Evolutionary conservation across 2,888 invertebrate genomes (phyloP).

Genomic region (Mythimna ferrago): DNA sequence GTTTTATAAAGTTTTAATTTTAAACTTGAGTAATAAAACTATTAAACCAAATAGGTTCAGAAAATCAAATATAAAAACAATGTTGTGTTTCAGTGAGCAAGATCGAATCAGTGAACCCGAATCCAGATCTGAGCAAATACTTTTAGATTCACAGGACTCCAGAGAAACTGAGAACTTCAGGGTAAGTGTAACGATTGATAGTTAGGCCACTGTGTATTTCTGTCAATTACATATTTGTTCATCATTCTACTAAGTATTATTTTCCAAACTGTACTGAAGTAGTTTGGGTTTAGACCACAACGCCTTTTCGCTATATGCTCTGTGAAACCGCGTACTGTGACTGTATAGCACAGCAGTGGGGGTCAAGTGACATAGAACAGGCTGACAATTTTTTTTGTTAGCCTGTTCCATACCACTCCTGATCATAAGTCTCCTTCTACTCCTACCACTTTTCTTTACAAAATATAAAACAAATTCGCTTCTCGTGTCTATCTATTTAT

Average conservation of each 20-base stretch:
- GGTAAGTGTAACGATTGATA: conserved; percentile 68
- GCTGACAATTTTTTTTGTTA: too few relatives aligned
- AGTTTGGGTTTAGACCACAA: background rate
- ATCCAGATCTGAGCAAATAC: conserved; percentile 84
- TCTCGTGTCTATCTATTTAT: too few relatives aligned
- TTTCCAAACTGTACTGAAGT: background rate
- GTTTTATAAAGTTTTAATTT: background rate
- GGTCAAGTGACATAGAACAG: too few relatives aligned
- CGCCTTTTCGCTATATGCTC: background rate
- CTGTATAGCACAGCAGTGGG: background rate
- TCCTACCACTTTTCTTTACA: too few relatives aligned
- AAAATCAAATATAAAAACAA: background rate
- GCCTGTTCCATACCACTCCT: too few relatives aligned
- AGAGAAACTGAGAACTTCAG: conserved; percentile 84
- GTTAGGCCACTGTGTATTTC: background rate
- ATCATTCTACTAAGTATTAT: background rate
- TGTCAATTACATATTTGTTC: background rate
- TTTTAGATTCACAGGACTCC: conserved; percentile 82
- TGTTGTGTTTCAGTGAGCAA: conserved; percentile 80
- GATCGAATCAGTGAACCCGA: conserved; percentile 80
- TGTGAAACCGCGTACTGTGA: background rate
- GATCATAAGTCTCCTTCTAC: too few relatives aligned
- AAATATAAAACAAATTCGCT: too few relatives aligned
- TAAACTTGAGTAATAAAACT: background rate
- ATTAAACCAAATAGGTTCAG: background rate